These are phyloP conservation scores for Ancistrus triradiatus DNA, from an alignment of 2,113 vertebrate species.

Conservation along the genomic window DNA sequence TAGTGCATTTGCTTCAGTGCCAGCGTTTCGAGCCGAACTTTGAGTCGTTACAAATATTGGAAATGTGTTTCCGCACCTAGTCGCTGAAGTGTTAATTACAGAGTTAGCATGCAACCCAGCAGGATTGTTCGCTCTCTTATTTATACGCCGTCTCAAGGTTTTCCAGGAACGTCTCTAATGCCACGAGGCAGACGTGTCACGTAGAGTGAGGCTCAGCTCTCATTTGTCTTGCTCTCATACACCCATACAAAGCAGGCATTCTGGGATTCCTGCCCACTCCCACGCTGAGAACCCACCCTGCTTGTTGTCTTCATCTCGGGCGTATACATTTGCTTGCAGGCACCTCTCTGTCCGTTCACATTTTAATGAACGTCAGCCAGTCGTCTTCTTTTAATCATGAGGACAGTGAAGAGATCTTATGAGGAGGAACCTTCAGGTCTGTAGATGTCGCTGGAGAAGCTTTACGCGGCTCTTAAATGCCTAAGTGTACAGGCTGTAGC, in stretches of 20 bases:
- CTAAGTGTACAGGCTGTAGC: background rate
- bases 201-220: conserved; percentile 4
- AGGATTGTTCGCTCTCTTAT: conserved; percentile 5
- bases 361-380: conserved; percentile 23
- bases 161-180: conserved; percentile 11
- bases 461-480: background rate
- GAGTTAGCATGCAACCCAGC: background rate
- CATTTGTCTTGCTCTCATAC: conserved; percentile 1
- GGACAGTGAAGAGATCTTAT: conserved; percentile 2
- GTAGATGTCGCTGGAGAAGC: background rate
- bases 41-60: too few relatives aligned
- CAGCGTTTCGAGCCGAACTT: too few relatives aligned
- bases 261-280: conserved; percentile 31
- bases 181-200: conserved; percentile 29
- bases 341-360: conserved; percentile 19
- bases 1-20: too few relatives aligned
- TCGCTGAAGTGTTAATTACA: background rate
- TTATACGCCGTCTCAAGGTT: conserved; percentile 29
- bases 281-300: conserved; percentile 18
- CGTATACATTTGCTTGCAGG: conserved; percentile 10
- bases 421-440: too few relatives aligned
- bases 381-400: conserved; percentile 35
- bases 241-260: conserved; percentile 16
- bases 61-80: background rate
- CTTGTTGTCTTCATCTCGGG: background rate